Evolutionary conservation across 1,140 invertebrate species (phyloP), one percentile per base, ranked within the genome.

Genomic region (Zaprionus davidi): DNA sequence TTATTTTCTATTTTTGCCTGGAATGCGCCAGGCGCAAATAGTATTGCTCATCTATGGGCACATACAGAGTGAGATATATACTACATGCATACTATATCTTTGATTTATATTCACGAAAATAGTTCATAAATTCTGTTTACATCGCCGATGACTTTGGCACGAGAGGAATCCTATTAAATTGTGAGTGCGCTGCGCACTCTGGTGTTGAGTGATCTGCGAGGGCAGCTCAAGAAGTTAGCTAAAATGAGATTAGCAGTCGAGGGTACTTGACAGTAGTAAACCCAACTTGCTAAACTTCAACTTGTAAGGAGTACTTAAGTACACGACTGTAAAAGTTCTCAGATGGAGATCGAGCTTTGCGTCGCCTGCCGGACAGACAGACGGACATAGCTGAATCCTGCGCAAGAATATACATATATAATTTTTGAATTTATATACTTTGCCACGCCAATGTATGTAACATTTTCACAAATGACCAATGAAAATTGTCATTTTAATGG

Each of bases 121-220:
- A 60, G 65, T 60, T 73, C 36, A 59, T 22, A 58, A 71, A 36
- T 68, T 60, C 44, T 74, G 46, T 74, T 74, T 74, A 74, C 71
- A 74, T 17, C 69, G 13, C 20, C 20, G 5, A 59, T 59, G 66
- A 68, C 66, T 49, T 28, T 28, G 13, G 36, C 41, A 31, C 41
- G 13, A 20, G 46, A 55, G 63, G 31, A 34, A 36, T 67, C 12
- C 46, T 36, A 51, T 70, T 62, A 34, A 11, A 70, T 62, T 31
- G n/a, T 20, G 31, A 60, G 57, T 44, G 15, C 36, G 24, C 49
- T 26, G 22, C n/a, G 41, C 36, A 15, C 17, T 26, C 4, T 51
- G 67, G 28, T 68, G 64, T 22, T 44, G 64, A 73, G 22, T 70
- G 71, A 62, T 57, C 24, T 22, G 31, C 66, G 66, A 74, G 71